Evolutionary conservation across 2,797 vertebrate genomes (phyloP).

Genomic region (Vultur gryphus): DNA sequence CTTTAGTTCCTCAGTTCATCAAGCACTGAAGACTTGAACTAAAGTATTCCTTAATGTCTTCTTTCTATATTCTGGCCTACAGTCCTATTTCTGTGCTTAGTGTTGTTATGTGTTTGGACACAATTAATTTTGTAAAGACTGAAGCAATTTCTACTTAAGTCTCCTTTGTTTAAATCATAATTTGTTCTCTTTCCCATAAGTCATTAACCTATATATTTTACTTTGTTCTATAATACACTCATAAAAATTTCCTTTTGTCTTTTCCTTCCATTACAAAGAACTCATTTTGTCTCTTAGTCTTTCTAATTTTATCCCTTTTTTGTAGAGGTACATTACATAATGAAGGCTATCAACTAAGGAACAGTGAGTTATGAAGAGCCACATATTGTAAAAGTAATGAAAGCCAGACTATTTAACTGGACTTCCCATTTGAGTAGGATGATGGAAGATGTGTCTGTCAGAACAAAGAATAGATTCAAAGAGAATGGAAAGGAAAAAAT

Average conservation of each 20-base stretch:
- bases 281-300: background rate
- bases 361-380: background rate
- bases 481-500: background rate
- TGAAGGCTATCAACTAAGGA: background rate
- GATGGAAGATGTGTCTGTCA: background rate
- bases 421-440: background rate
- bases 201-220: conserved; percentile 30
- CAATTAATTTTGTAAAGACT: background rate
- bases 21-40: background rate
- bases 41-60: background rate
- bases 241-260: background rate
- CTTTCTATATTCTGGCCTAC: background rate
- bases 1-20: background rate
- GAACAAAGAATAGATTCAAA: background rate
- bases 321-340: background rate
- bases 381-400: background rate
- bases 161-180: background rate
- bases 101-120: background rate
- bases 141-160: background rate
- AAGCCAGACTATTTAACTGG: background rate
- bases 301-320: conserved; percentile 13
- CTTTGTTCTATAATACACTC: background rate
- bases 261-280: background rate
- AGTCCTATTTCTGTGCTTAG: background rate
- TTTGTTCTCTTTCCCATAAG: background rate